A percentile compares a stretch with the other conserved stretches of the same genome.
These are phyloP conservation scores for Cataglyphis hispanica DNA, from an alignment of 1,140 invertebrate species.

Conservation along the genomic window DNA sequence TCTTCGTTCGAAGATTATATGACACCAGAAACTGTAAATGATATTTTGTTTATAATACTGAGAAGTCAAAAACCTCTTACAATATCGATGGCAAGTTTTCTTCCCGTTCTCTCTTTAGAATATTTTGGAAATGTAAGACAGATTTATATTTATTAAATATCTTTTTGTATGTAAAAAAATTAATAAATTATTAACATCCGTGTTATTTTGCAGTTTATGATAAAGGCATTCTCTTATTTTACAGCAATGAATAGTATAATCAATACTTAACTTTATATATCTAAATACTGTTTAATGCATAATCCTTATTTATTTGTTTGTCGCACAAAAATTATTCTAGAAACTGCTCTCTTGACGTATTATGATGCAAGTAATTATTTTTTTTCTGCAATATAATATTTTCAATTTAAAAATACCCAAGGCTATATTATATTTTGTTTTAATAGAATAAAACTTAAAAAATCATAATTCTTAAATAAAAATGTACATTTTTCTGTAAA, in stretches of 20 bases:
- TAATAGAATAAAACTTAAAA: too few relatives aligned
- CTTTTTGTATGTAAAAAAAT: background rate
- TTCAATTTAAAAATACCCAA: too few relatives aligned
- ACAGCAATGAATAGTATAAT: conserved; percentile 17
- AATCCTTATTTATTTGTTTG: background rate
- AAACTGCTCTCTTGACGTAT: too few relatives aligned
- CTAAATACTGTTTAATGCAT: background rate
- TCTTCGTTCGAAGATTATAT: background rate
- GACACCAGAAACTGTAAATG: background rate
- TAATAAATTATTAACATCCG: background rate
- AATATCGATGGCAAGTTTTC: conserved; percentile 12
- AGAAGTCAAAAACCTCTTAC: conserved; percentile 25
- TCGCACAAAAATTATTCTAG: too few relatives aligned
- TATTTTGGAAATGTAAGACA: conserved; percentile 22
- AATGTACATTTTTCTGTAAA: too few relatives aligned
- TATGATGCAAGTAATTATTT: too few relatives aligned
- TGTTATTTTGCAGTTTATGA: conserved; percentile 12
- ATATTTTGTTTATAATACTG: background rate
- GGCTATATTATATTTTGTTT: too few relatives aligned
- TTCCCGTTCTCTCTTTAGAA: background rate
- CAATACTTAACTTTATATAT: background rate
- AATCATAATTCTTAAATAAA: too few relatives aligned
- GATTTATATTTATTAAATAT: background rate
- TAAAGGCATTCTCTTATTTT: conserved; percentile 22
- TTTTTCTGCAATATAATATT: too few relatives aligned